phyloP scores from a whole-genome alignment of 2,888 invertebrate species.

The Hymenopus coronatus region DNA sequence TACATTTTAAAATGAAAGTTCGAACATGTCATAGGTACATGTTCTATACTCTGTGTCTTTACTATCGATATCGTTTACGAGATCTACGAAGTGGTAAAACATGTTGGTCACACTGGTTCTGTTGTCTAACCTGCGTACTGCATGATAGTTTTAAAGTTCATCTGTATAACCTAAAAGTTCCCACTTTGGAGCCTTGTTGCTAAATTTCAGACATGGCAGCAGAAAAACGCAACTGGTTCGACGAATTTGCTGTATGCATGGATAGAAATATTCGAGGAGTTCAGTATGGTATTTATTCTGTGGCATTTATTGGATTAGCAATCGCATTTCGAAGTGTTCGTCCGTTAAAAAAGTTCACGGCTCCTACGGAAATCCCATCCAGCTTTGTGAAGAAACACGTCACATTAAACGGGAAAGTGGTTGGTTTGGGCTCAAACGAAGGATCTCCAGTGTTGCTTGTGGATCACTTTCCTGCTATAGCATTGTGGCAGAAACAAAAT shows the following conservation, averaged over 20 bases:
- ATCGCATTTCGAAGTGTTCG: conserved; percentile 58
- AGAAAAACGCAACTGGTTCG: conserved; percentile 40
- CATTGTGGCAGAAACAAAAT: conserved; percentile 40
- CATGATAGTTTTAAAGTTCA: too few species aligned
- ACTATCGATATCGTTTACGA: too few species aligned
- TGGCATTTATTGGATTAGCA: conserved; percentile 56
- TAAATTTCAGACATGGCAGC: too few species aligned
- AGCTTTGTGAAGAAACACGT: conserved; percentile 45
- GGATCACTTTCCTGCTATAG: conserved; percentile 46
- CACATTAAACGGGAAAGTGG: conserved; percentile 46
- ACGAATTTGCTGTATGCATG: conserved; percentile 43
- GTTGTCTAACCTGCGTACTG: too few species aligned
- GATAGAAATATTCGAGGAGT: conserved; percentile 46
- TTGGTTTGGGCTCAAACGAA: conserved; percentile 45
- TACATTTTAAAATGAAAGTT: too few species aligned
- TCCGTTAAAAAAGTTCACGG: conserved; percentile 51
- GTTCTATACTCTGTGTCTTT: too few species aligned
- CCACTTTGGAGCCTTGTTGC: too few species aligned
- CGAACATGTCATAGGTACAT: too few species aligned
- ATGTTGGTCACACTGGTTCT: too few species aligned
- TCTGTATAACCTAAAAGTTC: too few species aligned
- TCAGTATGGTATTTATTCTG: conserved; percentile 58
- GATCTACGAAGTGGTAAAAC: too few species aligned
- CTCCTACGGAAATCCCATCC: conserved; percentile 47
- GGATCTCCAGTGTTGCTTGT: conserved; percentile 44